phyloP scores from a whole-genome alignment of 2,797 vertebrate genomes.

The Okamejei kenojei region DNA sequence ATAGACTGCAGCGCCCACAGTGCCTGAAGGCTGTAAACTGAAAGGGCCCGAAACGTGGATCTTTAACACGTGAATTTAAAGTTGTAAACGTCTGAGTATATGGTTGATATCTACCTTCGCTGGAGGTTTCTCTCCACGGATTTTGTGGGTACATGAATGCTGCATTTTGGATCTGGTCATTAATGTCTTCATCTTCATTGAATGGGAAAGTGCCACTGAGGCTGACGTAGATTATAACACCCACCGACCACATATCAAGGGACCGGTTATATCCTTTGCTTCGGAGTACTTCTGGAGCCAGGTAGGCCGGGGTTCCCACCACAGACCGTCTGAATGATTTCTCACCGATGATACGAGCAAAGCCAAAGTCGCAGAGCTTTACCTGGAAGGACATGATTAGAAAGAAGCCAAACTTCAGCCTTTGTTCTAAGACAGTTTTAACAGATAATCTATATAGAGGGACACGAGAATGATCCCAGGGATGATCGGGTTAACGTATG shows the following conservation, averaged over 20 bases:
- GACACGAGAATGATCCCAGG: too few relatives aligned
- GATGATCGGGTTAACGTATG: too few relatives aligned
- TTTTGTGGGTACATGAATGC: slow-evolving; percentile 95
- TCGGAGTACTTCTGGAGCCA: slow-evolving; percentile 88
- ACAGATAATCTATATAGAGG: background rate
- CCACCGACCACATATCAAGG: slow-evolving; percentile 96
- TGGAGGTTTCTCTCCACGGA: slow-evolving; percentile 91
- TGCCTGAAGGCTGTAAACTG: background rate
- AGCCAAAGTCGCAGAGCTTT: slow-evolving; percentile 94
- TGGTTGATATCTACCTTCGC: slow-evolving; percentile 41
- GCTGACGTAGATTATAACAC: slow-evolving; percentile 93
- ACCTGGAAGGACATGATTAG: slow-evolving; percentile 61
- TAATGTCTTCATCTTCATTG: slow-evolving; percentile 96
- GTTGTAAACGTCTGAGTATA: background rate
- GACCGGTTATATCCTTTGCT: slow-evolving; percentile 98
- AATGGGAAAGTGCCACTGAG: slow-evolving; percentile 94
- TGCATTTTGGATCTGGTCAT: slow-evolving; percentile 95
- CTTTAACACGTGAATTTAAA: background rate
- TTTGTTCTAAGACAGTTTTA: background rate
- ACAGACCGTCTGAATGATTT: slow-evolving; percentile 96
- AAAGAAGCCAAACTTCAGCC: background rate
- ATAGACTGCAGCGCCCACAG: background rate
- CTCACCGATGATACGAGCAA: slow-evolving; percentile 95
- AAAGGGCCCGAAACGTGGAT: background rate
- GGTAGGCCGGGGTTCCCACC: slow-evolving; percentile 88